phyloP scores from a whole-genome alignment of 2,888 invertebrate species.

The Nemotelus pantherinus region DNA sequence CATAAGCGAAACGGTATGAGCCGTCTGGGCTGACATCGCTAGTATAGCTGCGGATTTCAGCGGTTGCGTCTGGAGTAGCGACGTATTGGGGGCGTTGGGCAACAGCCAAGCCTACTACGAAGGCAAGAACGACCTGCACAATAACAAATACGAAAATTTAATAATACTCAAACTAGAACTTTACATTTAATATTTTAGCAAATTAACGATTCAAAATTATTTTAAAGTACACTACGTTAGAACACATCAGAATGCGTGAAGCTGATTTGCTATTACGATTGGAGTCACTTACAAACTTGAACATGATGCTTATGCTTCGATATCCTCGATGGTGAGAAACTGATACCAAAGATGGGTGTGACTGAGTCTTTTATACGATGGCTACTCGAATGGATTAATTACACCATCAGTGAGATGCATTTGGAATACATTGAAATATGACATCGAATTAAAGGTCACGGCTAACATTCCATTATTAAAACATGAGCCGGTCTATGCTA shows the following conservation, averaged over 20 bases:
- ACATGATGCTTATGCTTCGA: conserved; percentile 26
- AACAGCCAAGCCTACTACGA: conserved; percentile 36
- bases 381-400: conserved; percentile 29
- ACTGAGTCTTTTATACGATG: conserved; percentile 21
- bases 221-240: no score
- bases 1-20: conserved; percentile 60
- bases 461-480: conserved; percentile 16
- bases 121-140: conserved; percentile 27
- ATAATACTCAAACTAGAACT: no score
- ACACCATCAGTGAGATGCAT: conserved; percentile 23
- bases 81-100: conserved; percentile 12
- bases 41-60: conserved; percentile 64
- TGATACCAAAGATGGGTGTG: conserved; percentile 27
- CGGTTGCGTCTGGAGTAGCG: conserved; percentile 14
- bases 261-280: background rate
- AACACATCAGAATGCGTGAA: background rate
- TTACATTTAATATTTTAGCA: no score
- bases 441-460: conserved; percentile 42
- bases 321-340: conserved; percentile 17
- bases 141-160: background rate
- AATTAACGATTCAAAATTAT: no score
- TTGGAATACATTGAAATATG: conserved; percentile 9
- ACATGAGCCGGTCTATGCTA: no score
- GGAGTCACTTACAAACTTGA: conserved; percentile 36
- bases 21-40: conserved; percentile 39